Percentiles rank a stretch among this genome's conserved stretches.
Evolutionary conservation across 2,797 vertebrate species (phyloP).

Genomic region (Hippocampus kuda): DNA sequence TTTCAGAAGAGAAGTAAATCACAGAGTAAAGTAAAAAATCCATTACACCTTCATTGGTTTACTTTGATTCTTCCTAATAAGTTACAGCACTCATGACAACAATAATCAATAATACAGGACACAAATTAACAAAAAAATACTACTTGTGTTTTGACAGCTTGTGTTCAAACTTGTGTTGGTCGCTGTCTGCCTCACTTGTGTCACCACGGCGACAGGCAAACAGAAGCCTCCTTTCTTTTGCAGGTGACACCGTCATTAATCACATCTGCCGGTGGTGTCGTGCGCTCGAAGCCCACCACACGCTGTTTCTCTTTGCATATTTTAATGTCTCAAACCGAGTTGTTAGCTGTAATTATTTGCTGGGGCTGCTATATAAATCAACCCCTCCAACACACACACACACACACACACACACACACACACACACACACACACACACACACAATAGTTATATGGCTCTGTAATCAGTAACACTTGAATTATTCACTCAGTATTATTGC

Average conservation of each 20-base stretch:
- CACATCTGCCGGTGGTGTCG: slow-evolving; percentile 1
- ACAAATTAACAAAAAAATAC: background rate
- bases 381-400: background rate
- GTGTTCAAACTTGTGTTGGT: background rate
- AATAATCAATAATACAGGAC: background rate
- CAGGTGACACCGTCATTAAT: slow-evolving; percentile 2
- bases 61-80: too few relatives aligned
- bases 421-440: background rate
- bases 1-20: too few relatives aligned
- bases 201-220: background rate
- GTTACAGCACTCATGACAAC: background rate
- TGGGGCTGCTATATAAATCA: slow-evolving; percentile 1
- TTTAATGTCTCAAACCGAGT: slow-evolving; percentile 2
- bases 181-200: background rate
- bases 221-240: background rate
- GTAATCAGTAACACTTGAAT: slow-evolving; percentile 9
- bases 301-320: slow-evolving; percentile 5
- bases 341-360: slow-evolving; percentile 7
- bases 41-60: too few relatives aligned
- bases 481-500: slow-evolving; percentile 4
- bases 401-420: background rate
- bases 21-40: too few relatives aligned
- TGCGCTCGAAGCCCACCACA: background rate
- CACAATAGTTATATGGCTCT: background rate
- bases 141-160: background rate